phyloP scores from a whole-genome alignment of 2,113 vertebrate species.

The Siniperca knerii region DNA sequence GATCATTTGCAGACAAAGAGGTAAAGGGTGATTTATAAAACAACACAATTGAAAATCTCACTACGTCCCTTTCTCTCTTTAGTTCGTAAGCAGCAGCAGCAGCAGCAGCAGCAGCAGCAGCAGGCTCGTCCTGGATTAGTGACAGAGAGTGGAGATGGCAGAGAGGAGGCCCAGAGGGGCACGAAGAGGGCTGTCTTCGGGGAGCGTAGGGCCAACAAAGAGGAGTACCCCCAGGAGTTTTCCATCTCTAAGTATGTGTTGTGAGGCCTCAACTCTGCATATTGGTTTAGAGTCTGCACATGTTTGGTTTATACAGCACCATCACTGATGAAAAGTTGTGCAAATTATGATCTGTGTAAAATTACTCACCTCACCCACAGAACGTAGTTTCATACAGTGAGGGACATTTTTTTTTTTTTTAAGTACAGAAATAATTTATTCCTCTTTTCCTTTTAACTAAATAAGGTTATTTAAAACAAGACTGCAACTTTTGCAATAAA shows the following conservation, averaged over 20 bases:
- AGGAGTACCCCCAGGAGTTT: slow-evolving; percentile 75
- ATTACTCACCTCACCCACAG: background rate
- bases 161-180: slow-evolving; percentile 75
- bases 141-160: slow-evolving; percentile 70
- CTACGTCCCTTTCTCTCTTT: background rate
- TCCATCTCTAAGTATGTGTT: slow-evolving; percentile 82
- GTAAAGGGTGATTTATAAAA: background rate
- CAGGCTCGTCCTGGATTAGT: slow-evolving; percentile 68
- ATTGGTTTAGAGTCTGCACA: background rate
- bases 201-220: slow-evolving; percentile 73
- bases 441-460: background rate
- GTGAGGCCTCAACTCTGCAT: background rate
- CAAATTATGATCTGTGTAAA: background rate
- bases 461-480: background rate
- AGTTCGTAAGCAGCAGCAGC: slow-evolving; percentile 79
- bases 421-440: background rate
- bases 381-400: background rate
- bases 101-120: slow-evolving; percentile 53
- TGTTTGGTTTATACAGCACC: background rate
- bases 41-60: background rate
- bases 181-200: slow-evolving; percentile 76
- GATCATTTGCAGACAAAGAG: background rate
- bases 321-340: background rate
- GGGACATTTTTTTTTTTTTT: background rate
- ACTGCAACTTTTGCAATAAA: background rate